Conservation (phyloP, 2,113 vertebrate species). For the Odontesthes bonariensis region DNA sequence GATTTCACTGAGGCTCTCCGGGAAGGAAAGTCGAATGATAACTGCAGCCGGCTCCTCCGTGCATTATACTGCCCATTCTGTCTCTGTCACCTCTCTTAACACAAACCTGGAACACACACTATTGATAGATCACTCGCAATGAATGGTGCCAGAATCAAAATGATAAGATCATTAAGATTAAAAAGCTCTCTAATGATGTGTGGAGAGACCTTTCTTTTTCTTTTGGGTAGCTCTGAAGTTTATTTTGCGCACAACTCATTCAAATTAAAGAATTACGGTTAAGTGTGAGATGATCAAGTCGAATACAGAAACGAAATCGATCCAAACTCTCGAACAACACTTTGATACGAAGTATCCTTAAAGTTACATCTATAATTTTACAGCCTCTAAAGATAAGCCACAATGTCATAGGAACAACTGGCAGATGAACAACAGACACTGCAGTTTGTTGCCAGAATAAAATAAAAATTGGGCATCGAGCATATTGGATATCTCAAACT, state of each 20-base stretch:
- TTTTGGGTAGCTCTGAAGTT: conserved; percentile 5
- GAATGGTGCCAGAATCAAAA: conserved; percentile 26
- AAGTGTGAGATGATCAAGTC: no score
- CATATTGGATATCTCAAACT: neutral
- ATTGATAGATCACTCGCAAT: conserved; percentile 39
- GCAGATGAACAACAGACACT: neutral
- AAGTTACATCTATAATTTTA: neutral
- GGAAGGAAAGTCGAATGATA: conserved; percentile 38
- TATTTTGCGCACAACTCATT: conserved; percentile 14
- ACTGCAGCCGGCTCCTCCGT: conserved; percentile 30
- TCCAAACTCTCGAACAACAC: conserved; percentile 9
- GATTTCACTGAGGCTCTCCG: conserved; percentile 36
- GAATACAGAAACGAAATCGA: neutral
- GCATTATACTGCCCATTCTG: neutral
- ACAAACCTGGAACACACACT: conserved; percentile 30
- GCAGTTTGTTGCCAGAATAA: neutral
- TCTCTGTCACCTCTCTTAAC: conserved; percentile 13
- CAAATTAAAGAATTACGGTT: conserved; percentile 5
- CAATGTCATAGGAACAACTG: neutral
- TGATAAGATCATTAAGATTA: conserved; percentile 24
- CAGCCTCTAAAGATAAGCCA: neutral
- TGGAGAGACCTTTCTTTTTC: conserved; percentile 1
- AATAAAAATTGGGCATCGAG: neutral
- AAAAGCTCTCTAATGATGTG: conserved; percentile 2
- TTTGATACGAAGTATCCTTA: conserved; percentile 1